Evolutionary conservation across 23 tunicate species (phyloP).

Genomic region (Trididemnum clinides): DNA sequence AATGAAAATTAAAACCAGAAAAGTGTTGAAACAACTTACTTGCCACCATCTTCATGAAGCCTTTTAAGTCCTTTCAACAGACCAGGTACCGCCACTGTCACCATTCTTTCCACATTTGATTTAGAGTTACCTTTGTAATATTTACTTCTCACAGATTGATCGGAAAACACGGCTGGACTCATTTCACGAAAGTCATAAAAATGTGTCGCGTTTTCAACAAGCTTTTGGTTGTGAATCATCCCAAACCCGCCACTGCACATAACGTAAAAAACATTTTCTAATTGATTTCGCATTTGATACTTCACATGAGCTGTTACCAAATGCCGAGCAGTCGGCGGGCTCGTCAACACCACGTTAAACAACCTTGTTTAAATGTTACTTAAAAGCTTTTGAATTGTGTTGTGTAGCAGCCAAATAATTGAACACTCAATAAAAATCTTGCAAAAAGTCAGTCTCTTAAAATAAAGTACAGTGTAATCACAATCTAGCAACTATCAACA

Average conservation of each 20-base stretch:
- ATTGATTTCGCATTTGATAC: too few relatives aligned
- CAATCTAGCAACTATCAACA: too few relatives aligned
- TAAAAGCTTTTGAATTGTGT: too few relatives aligned
- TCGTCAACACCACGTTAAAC: too few relatives aligned
- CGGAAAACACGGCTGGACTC: constrained; percentile 25
- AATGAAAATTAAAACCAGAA: too few relatives aligned
- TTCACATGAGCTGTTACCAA: too few relatives aligned
- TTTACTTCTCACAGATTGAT: neutral
- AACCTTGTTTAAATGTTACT: too few relatives aligned
- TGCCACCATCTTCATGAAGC: constrained; percentile 65
- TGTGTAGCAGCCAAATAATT: too few relatives aligned
- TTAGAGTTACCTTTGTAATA: constrained; percentile 12
- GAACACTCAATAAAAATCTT: too few relatives aligned
- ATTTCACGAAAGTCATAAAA: constrained; percentile 71
- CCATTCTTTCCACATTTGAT: constrained; percentile 10
- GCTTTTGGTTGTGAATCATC: constrained; percentile 65
- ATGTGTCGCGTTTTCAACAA: constrained; percentile 25
- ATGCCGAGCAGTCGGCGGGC: too few relatives aligned
- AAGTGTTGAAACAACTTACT: constrained; percentile 45
- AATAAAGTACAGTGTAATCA: too few relatives aligned
- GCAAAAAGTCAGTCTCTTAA: too few relatives aligned
- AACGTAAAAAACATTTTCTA: neutral
- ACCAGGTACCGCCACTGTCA: constrained; percentile 83
- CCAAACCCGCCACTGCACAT: constrained; percentile 86
- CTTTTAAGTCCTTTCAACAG: constrained; percentile 53